Percentiles rank a stretch among this genome's conserved stretches.
Evolutionary conservation across 2,113 vertebrate species (phyloP).

Genomic region (Lagenorhynchus albirostris): DNA sequence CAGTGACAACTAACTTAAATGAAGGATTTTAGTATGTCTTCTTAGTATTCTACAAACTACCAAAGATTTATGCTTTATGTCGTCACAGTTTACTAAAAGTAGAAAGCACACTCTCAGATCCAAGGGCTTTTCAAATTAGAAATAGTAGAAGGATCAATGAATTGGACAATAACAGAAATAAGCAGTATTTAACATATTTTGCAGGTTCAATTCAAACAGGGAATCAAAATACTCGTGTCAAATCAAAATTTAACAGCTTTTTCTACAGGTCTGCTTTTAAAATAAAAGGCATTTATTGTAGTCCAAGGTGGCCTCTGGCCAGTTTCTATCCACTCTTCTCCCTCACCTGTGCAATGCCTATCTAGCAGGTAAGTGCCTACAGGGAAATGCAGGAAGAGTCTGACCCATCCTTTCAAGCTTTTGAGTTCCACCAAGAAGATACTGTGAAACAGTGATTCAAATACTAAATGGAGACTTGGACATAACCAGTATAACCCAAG

Average conservation of each 20-base stretch:
- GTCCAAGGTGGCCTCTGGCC: not conserved
- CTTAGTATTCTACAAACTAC: not conserved
- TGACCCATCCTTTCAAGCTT: constrained; percentile 84
- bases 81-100: not conserved
- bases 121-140: not conserved
- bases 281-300: not conserved
- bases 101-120: not conserved
- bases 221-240: not conserved
- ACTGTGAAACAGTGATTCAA: constrained; percentile 88
- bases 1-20: not conserved
- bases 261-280: not conserved
- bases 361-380: not conserved
- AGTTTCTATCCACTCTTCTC: not conserved
- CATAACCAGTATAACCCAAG: constrained; percentile 83
- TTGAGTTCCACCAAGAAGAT: constrained; percentile 89
- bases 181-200: not conserved
- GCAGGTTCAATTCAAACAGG: not conserved
- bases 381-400: constrained; percentile 79
- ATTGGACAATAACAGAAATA: not conserved
- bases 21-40: not conserved
- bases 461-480: constrained; percentile 92
- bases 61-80: not conserved
- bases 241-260: not conserved
- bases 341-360: not conserved
- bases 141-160: not conserved